Evolutionary conservation across 35 echinoderm and acorn worm genomes (phyloP).

Genomic region (Lytechinus variegatus): DNA sequence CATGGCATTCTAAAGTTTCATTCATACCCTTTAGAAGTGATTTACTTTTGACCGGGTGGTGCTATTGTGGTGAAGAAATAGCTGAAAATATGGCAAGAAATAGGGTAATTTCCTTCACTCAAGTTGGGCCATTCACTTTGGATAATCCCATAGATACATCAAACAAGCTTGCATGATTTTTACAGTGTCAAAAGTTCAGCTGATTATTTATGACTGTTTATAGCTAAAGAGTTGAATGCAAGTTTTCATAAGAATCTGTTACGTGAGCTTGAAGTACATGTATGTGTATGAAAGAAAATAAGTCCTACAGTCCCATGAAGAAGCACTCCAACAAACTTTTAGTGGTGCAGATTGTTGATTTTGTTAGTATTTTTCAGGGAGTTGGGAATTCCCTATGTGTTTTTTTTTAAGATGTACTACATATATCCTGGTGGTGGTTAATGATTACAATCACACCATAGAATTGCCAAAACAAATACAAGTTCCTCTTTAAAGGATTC

Average conservation of each 20-base stretch:
- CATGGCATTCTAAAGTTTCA: neutral
- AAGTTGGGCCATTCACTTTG: neutral
- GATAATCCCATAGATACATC: neutral
- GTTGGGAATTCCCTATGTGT: too few species aligned
- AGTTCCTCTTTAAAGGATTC: too few species aligned
- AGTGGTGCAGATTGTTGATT: too few species aligned
- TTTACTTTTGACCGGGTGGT: neutral
- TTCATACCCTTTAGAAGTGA: neutral
- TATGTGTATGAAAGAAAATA: too few species aligned
- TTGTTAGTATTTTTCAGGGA: too few species aligned
- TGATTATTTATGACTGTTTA: neutral
- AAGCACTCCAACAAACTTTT: too few species aligned
- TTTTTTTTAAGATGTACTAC: too few species aligned
- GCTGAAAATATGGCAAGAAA: conserved; percentile 8
- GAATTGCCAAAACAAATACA: too few species aligned
- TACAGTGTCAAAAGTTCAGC: conserved; percentile 1
- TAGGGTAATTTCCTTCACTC: conserved; percentile 1
- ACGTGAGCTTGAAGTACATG: neutral
- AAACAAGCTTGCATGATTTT: neutral
- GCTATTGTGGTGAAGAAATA: neutral
- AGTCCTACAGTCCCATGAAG: too few species aligned
- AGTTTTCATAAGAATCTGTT: neutral
- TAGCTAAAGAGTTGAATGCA: neutral
- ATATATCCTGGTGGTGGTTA: too few species aligned
- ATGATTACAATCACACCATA: too few species aligned